Conservation (phyloP, 2,888 invertebrate genomes). For the Drosophila kuntzei region DNA sequence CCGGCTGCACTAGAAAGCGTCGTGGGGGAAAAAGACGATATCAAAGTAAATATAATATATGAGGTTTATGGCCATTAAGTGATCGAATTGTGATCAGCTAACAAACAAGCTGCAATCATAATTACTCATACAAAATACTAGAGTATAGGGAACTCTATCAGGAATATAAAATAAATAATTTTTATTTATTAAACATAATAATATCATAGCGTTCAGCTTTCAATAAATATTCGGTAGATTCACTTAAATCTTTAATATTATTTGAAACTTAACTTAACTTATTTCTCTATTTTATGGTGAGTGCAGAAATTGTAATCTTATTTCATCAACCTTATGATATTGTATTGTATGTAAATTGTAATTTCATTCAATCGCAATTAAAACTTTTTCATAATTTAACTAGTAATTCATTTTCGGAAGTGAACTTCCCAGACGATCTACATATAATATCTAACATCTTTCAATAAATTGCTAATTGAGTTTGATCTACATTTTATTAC, state of each 20-base stretch:
- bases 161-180: background rate
- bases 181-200: too few species aligned
- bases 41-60: constrained; percentile 37
- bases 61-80: constrained; percentile 17
- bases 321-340: too few species aligned
- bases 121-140: background rate
- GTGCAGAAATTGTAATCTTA: too few species aligned
- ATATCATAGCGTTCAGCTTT: too few species aligned
- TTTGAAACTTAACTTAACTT: too few species aligned
- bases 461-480: constrained; percentile 2
- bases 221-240: too few species aligned
- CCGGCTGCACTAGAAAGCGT: constrained; percentile 17
- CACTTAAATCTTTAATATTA: too few species aligned
- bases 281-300: too few species aligned
- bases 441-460: constrained; percentile 1
- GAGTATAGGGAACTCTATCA: background rate
- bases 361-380: too few species aligned
- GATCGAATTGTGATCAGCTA: constrained; percentile 34
- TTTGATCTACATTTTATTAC: constrained; percentile 4
- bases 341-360: too few species aligned
- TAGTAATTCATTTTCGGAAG: background rate
- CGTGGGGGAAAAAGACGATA: constrained; percentile 12
- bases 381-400: too few species aligned
- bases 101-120: constrained; percentile 16
- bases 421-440: background rate